A percentile compares a stretch with the other conserved stretches of the same genome.
These are phyloP conservation scores for Protobothrops flavoviridis DNA, from an alignment of 2,113 vertebrate species.

Conservation along the genomic window DNA sequence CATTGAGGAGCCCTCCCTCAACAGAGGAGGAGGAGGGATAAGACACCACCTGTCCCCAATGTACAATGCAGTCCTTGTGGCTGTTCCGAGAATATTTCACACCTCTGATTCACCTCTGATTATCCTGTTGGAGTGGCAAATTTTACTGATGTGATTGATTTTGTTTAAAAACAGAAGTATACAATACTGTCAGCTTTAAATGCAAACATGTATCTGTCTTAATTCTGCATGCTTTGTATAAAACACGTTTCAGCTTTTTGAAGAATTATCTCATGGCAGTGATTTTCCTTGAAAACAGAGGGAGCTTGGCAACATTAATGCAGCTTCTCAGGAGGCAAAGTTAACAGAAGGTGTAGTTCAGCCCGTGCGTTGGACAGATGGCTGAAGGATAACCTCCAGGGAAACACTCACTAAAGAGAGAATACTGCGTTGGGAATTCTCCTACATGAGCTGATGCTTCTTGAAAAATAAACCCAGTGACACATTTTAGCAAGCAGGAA, in stretches of 20 bases:
- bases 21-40: background rate
- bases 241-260: accelerated
- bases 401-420: conserved; percentile 44
- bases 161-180: background rate
- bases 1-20: background rate
- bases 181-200: accelerated
- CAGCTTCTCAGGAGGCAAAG: conserved; percentile 30
- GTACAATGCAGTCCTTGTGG: background rate
- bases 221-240: conserved; percentile 18
- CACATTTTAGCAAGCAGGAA: background rate
- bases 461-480: background rate
- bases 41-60: background rate
- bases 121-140: background rate
- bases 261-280: background rate
- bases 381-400: conserved; percentile 50
- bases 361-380: conserved; percentile 52
- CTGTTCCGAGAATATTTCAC: background rate
- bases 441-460: conserved; percentile 7
- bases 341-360: conserved; percentile 59
- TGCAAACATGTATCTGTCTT: background rate
- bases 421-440: background rate
- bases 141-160: accelerated
- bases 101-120: background rate
- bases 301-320: background rate
- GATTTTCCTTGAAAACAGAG: accelerated